phyloP scores from a whole-genome alignment of 2,888 invertebrate genomes.

The Agrotis ipsilon region DNA sequence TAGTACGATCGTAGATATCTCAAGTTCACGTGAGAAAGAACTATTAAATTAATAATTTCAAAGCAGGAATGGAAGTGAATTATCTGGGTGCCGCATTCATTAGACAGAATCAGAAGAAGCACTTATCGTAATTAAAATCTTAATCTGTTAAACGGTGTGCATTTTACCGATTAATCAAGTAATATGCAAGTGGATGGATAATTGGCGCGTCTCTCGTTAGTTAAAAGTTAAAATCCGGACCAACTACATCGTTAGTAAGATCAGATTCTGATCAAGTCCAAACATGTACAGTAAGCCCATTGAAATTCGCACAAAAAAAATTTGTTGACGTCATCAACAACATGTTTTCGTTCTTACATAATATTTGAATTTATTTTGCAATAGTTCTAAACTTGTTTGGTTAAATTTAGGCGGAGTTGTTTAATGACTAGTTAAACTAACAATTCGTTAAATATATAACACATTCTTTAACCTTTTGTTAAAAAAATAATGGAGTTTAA shows the following conservation, averaged over 20 bases:
- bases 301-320: constrained; percentile 47
- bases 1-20: constrained; percentile 73
- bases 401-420: too few species aligned
- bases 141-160: constrained; percentile 57
- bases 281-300: constrained; percentile 45
- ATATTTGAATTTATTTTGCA: constrained; percentile 43
- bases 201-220: constrained; percentile 34
- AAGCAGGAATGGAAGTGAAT: constrained; percentile 66
- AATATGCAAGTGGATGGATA: constrained; percentile 32
- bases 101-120: constrained; percentile 64
- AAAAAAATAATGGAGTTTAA: too few species aligned
- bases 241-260: constrained; percentile 2
- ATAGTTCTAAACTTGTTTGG: constrained; percentile 6
- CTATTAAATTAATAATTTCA: constrained; percentile 70
- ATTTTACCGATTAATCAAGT: constrained; percentile 59
- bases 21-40: constrained; percentile 72
- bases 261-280: constrained; percentile 43
- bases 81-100: constrained; percentile 69
- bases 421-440: too few species aligned
- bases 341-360: constrained; percentile 28
- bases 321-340: constrained; percentile 43
- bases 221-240: constrained; percentile 22
- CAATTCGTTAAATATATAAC: too few species aligned
- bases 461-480: too few species aligned
- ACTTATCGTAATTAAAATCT: constrained; percentile 74